These are phyloP conservation scores for Gorsachius goisagi DNA, from an alignment of 2,113 vertebrate genomes.

Conservation along the genomic window DNA sequence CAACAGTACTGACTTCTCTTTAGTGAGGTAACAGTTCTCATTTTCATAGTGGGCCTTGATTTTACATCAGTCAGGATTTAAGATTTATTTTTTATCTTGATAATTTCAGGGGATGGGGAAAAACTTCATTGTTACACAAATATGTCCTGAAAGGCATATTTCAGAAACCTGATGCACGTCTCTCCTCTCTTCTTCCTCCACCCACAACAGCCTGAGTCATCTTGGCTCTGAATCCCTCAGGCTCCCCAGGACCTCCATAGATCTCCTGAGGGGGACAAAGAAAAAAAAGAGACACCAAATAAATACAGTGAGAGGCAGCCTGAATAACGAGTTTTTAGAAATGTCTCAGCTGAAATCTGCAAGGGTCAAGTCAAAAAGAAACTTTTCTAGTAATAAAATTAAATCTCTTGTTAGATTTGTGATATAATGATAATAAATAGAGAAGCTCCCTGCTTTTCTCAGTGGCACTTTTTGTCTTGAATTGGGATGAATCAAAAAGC, in stretches of 20 bases:
- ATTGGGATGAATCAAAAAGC: not conserved
- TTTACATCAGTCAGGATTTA: not conserved
- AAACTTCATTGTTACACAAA: not conserved
- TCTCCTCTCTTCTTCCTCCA: not conserved
- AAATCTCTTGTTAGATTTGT: not conserved
- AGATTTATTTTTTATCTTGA: not conserved
- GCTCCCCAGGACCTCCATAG: not conserved
- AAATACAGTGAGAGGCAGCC: not conserved
- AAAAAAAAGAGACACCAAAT: not conserved
- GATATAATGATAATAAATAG: not conserved
- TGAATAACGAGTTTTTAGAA: not conserved
- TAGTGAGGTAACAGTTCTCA: not conserved
- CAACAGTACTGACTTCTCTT: not conserved
- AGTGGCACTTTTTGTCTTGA: not conserved
- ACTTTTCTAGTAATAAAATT: not conserved
- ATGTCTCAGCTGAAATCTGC: not conserved
- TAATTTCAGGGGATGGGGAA: not conserved
- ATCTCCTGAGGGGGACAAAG: not conserved
- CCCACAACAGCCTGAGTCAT: not conserved
- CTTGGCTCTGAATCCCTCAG: not conserved
- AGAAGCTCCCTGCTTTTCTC: not conserved
- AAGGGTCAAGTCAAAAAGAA: not conserved
- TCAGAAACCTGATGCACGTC: not conserved
- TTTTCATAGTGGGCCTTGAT: not conserved
- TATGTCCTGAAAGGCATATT: not conserved